Percentiles rank a stretch among this genome's conserved stretches.
Evolutionary conservation across 2,113 vertebrate genomes (phyloP).

Genomic region (Puffinus mauretanicus): DNA sequence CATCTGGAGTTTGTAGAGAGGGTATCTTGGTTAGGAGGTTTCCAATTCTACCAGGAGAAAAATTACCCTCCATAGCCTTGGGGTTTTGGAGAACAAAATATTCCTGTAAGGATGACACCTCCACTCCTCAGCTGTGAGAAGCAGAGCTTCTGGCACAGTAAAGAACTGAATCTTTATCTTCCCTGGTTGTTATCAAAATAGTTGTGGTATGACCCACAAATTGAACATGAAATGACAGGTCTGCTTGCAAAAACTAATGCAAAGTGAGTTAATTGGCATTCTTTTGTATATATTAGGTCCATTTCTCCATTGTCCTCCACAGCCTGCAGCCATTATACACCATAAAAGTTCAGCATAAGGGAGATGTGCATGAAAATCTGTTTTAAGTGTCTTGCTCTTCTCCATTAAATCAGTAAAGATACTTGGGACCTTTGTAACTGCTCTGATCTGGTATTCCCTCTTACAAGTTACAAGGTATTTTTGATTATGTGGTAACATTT

Average conservation of each 20-base stretch:
- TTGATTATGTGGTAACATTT: not conserved
- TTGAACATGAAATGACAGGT: not conserved
- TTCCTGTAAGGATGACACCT: not conserved
- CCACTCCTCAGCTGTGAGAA: not conserved
- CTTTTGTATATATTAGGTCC: not conserved
- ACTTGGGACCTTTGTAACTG: not conserved
- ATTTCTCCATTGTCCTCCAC: not conserved
- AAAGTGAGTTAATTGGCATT: not conserved
- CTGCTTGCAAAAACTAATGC: not conserved
- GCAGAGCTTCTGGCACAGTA: not conserved
- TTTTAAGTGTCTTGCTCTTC: not conserved
- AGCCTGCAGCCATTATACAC: not conserved
- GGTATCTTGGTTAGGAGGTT: not conserved
- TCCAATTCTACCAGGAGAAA: not conserved
- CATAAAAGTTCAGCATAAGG: not conserved
- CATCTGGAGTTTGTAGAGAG: constrained; percentile 1
- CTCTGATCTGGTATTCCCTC: not conserved
- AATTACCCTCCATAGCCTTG: not conserved
- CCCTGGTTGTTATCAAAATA: not conserved
- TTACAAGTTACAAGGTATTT: not conserved
- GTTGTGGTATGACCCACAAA: not conserved
- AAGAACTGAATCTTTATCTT: not conserved
- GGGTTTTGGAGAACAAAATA: not conserved
- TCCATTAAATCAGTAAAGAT: not conserved
- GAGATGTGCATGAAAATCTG: not conserved